A percentile compares a stretch with the other conserved stretches of the same genome.
Conservation (phyloP, 2,888 invertebrate genomes). For the Ectemnius lituratus region DNA sequence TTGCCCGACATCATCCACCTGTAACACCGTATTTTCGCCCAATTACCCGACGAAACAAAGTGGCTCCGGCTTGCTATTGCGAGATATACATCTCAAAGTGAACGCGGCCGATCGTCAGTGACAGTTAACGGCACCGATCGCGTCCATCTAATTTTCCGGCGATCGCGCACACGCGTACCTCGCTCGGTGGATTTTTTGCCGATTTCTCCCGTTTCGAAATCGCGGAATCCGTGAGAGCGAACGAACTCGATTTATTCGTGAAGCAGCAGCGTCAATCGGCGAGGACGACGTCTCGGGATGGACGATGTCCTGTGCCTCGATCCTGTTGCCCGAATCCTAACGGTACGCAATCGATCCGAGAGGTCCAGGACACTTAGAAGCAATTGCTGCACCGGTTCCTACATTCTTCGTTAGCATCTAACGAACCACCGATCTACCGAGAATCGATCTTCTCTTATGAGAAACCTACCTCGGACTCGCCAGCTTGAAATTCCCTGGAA, state of each 20-base stretch:
- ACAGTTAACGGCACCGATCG: constrained; percentile 51
- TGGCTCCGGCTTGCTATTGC: constrained; percentile 15
- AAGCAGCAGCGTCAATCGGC: constrained; percentile 44
- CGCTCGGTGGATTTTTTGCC: constrained; percentile 12
- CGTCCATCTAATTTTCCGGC: constrained; percentile 47
- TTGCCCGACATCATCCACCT: neutral
- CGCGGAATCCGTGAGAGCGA: constrained; percentile 12
- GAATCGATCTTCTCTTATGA: constrained; percentile 33
- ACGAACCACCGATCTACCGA: constrained; percentile 47
- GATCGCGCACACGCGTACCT: neutral
- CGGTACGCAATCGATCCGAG: constrained; percentile 52
- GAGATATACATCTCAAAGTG: constrained; percentile 24
- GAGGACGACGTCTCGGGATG: constrained; percentile 38
- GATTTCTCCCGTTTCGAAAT: constrained; percentile 14
- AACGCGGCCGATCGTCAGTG: constrained; percentile 48
- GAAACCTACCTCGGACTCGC: no score
- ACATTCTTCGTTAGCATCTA: constrained; percentile 55
- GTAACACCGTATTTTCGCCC: constrained; percentile 44
- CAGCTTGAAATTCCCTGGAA: no score
- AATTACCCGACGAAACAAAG: constrained; percentile 51
- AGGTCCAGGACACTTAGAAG: constrained; percentile 28
- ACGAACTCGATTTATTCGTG: constrained; percentile 49
- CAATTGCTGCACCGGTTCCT: constrained; percentile 27
- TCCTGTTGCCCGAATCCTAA: constrained; percentile 25
- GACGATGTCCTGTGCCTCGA: constrained; percentile 44